A percentile compares a stretch with the other conserved stretches of the same genome.
Conservation (phyloP, 2,888 invertebrate species). For the Spodoptera littoralis region DNA sequence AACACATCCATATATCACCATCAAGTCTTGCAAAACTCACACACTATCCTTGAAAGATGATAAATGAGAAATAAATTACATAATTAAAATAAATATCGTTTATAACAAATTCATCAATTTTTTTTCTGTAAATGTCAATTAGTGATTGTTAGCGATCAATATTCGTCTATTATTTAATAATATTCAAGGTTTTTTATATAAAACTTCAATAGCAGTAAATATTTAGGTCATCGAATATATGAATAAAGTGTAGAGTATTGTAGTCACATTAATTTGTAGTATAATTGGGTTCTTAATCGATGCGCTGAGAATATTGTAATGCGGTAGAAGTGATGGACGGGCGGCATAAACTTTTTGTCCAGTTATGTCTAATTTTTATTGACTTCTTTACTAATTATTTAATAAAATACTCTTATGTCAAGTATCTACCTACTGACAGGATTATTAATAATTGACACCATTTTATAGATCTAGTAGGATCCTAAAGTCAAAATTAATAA, state of each 20-base stretch:
- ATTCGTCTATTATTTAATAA: slow-evolving; percentile 46
- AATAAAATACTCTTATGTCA: too few species aligned
- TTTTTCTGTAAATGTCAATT: slow-evolving; percentile 45
- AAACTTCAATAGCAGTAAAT: slow-evolving; percentile 56
- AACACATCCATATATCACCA: slow-evolving; percentile 29
- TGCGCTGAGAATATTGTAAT: slow-evolving; percentile 28
- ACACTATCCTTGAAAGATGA: slow-evolving; percentile 43
- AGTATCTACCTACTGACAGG: too few species aligned
- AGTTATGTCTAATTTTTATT: too few species aligned
- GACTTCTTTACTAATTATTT: too few species aligned
- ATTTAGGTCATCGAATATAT: slow-evolving; percentile 72
- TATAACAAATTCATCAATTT: slow-evolving; percentile 29
- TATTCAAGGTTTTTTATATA: slow-evolving; percentile 51
- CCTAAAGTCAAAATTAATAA: too few species aligned
- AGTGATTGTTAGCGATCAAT: slow-evolving; percentile 48
- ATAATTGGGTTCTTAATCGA: slow-evolving; percentile 43
- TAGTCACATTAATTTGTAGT: slow-evolving; percentile 26
- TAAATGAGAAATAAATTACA: slow-evolving; percentile 41
- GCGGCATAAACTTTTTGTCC: background rate
- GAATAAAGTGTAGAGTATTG: slow-evolving; percentile 52
- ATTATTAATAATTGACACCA: too few species aligned
- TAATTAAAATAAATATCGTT: slow-evolving; percentile 24
- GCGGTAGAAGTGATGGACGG: slow-evolving; percentile 14
- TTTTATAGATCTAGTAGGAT: too few species aligned
- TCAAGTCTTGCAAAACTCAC: slow-evolving; percentile 19